Percentiles rank a stretch among this genome's conserved stretches.
phyloP scores from a whole-genome alignment of 37 sponge, comb jelly and placozoan genomes.

The Bolinopsis microptera region DNA sequence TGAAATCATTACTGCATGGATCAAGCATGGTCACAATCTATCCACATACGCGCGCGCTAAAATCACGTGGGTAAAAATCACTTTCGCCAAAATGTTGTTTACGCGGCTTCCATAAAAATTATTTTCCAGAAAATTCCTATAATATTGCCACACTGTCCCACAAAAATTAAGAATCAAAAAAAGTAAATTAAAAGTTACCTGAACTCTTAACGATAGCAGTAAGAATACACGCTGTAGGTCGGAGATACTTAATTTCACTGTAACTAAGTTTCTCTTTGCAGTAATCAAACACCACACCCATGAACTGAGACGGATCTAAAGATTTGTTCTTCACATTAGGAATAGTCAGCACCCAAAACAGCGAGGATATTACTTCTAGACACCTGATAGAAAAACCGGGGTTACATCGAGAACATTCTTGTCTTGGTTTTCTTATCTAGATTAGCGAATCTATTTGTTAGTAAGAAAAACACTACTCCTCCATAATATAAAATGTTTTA shows the following conservation, averaged over 20 bases:
- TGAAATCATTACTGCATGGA: too few species aligned
- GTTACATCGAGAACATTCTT: too few species aligned
- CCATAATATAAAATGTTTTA: too few species aligned
- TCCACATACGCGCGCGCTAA: background rate
- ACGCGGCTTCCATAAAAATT: background rate
- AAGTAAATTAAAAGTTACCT: background rate
- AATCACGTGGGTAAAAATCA: background rate
- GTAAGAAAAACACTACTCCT: too few species aligned
- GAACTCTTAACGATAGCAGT: slow-evolving; percentile 28
- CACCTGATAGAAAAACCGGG: slow-evolving; percentile 2
- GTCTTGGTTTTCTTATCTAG: too few species aligned
- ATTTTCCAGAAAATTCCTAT: too few species aligned
- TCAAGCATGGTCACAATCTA: too few species aligned
- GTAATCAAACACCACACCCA: background rate
- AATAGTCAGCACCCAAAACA: background rate
- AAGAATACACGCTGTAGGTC: background rate
- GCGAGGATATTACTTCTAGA: background rate
- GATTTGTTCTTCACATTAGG: slow-evolving; percentile 44
- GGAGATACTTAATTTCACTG: slow-evolving; percentile 20
- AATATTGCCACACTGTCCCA: too few species aligned
- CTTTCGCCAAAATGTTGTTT: background rate
- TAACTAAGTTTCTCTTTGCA: slow-evolving; percentile 20
- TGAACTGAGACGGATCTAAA: slow-evolving; percentile 39
- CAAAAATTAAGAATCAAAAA: too few species aligned
- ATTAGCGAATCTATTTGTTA: too few species aligned